These are phyloP conservation scores for Liparis tanakae DNA, from an alignment of 2,797 vertebrate genomes.

Conservation along the genomic window DNA sequence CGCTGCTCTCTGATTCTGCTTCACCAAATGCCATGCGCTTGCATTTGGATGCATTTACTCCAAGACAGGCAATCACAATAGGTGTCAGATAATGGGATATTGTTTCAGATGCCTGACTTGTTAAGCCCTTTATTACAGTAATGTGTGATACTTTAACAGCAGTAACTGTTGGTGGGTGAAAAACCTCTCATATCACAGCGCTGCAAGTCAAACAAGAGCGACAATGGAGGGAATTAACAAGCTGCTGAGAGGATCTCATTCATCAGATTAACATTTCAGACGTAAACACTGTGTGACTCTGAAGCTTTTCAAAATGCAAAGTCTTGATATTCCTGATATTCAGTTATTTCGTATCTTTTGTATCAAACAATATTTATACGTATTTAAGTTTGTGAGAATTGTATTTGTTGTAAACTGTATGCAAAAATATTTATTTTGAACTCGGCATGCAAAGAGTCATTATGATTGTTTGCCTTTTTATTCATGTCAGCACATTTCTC, in stretches of 20 bases:
- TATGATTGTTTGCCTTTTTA: conserved; percentile 74
- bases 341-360: conserved; percentile 78
- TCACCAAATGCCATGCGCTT: conserved; percentile 73
- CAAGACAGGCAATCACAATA: conserved; percentile 46
- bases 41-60: conserved; percentile 37
- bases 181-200: conserved; percentile 59
- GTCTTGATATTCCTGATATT: conserved; percentile 61
- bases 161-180: conserved; percentile 55
- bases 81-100: conserved; percentile 54
- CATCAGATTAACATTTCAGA: conserved; percentile 52
- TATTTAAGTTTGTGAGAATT: conserved; percentile 66
- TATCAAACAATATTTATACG: conserved; percentile 83
- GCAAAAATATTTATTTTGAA: conserved; percentile 88
- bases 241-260: conserved; percentile 37
- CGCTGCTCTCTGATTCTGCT: conserved; percentile 77
- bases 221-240: conserved; percentile 33
- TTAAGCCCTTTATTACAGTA: conserved; percentile 60
- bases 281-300: conserved; percentile 49
- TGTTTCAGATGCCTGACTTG: conserved; percentile 54
- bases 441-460: conserved; percentile 85
- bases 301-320: conserved; percentile 50
- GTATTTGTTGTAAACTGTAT: conserved; percentile 85
- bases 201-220: conserved; percentile 39
- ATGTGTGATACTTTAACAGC: conserved; percentile 60
- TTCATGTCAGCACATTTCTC: conserved; percentile 79